These are phyloP conservation scores for Dryocosmus kuriphilus DNA, from an alignment of 2,888 invertebrate species.

Conservation along the genomic window DNA sequence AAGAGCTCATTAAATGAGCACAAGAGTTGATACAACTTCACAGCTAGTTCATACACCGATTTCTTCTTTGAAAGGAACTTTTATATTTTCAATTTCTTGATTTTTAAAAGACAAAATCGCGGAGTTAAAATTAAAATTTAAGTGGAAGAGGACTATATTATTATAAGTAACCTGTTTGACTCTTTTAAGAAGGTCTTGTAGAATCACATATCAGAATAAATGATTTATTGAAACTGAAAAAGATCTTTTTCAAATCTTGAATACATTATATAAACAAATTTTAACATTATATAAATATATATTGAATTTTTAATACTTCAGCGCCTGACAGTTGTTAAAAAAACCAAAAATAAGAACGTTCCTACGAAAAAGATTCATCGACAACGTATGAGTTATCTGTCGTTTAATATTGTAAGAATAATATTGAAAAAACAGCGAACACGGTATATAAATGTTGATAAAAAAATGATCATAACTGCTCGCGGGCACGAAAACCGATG, in stretches of 20 bases:
- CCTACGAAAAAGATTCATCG: background rate
- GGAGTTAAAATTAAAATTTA: background rate
- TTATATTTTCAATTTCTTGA: background rate
- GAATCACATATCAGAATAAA: no score
- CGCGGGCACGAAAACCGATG: slow-evolving; percentile 10
- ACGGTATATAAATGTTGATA: slow-evolving; percentile 21
- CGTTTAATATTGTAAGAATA: slow-evolving; percentile 6
- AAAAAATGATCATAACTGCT: slow-evolving; percentile 14
- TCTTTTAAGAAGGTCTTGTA: no score
- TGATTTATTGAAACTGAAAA: no score
- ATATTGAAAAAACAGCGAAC: background rate
- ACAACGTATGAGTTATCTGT: background rate
- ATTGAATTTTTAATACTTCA: background rate
- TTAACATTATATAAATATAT: no score
- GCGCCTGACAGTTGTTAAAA: background rate
- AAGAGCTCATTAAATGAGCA: no score
- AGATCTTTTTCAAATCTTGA: no score
- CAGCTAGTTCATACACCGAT: no score
- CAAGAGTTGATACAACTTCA: no score
- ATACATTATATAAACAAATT: no score
- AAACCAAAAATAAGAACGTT: background rate
- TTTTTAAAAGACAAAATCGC: background rate
- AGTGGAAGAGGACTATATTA: background rate
- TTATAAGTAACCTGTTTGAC: no score
- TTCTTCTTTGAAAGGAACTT: background rate